Evolutionary conservation across 2,113 vertebrate genomes (phyloP), one percentile per base, ranked within the genome.

Genomic region (Pterocles burchelli): DNA sequence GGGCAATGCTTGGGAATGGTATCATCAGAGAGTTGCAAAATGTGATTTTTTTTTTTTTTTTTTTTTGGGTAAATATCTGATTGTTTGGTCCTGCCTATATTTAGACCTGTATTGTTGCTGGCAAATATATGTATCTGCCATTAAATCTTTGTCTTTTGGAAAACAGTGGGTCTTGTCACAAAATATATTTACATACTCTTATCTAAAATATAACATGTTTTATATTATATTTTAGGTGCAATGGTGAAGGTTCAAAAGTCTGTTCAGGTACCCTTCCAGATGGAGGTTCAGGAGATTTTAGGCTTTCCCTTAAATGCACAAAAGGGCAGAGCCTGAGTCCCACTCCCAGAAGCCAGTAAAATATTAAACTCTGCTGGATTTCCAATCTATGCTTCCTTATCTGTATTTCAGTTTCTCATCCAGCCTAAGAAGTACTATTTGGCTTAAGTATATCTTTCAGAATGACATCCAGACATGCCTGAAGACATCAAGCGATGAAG

Each of bases 401-500:
- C n/a, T 90, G n/a, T 80, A 24, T 75, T 90, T 92, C 6, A 55
- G 28, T 80, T 90, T 84, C 51, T 94, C 33, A 67, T 70, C 43
- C 24, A 67, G 63, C 55, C 72, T 93, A 80, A 62, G 62, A 77
- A 88, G 46, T 77, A 51, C 52, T 63, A 54, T 81, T 81, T 92
- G 55, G 22, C 88, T 84, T 59, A 94, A 92, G 68, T 84, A 29
- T 86, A 84, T 93, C 46, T 93, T 90, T 86, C 88, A 89, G 92
- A 81, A 93, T 51, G 85, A 52, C 82, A 71, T 58, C 59, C 17
- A 73, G 92, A 84, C 58, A 93, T 90, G 54, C 79, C 76, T 90
- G 86, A 89, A 92, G 83, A 84, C 22, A 57, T 68, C 45, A 38
- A 72, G 36, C 68, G 62, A 72, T 55, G 75, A 67, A 88, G 26